These are phyloP conservation scores for Alexandromys fortis DNA, from an alignment of 2,113 vertebrate genomes.

Conservation along the genomic window DNA sequence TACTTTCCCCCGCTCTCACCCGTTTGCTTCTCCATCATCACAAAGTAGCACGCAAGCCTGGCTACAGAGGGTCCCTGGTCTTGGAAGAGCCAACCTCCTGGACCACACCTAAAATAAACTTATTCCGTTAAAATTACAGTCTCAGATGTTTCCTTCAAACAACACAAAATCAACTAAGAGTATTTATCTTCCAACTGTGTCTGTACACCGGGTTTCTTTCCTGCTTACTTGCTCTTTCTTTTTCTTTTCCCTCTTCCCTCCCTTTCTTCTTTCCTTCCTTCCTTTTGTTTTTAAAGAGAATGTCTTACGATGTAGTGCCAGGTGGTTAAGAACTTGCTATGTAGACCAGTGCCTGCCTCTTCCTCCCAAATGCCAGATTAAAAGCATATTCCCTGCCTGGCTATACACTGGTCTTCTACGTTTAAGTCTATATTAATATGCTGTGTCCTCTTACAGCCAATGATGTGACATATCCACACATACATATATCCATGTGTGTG, in stretches of 20 bases:
- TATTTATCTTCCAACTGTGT: neutral
- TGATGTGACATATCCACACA: neutral
- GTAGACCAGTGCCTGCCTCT: neutral
- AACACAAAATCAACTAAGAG: neutral
- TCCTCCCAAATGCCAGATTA: neutral
- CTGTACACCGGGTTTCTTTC: neutral
- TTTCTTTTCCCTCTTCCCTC: neutral
- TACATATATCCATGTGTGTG: neutral
- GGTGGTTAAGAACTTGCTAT: neutral
- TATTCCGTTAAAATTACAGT: neutral
- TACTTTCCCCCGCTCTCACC: too few species aligned
- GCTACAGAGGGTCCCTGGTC: neutral
- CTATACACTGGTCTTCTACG: neutral
- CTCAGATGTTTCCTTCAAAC: neutral
- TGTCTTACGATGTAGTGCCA: neutral
- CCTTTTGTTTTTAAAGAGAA: neutral
- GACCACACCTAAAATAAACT: neutral
- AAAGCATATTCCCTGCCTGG: neutral
- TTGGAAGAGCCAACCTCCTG: neutral
- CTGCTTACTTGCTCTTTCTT: neutral
- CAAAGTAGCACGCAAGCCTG: neutral
- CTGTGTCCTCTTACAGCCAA: neutral
- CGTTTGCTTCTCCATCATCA: neutral
- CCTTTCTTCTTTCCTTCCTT: neutral
- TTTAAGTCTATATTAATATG: neutral